These are phyloP conservation scores for Folsomia manolachei DNA, from an alignment of 2,888 invertebrate genomes.

Conservation along the genomic window DNA sequence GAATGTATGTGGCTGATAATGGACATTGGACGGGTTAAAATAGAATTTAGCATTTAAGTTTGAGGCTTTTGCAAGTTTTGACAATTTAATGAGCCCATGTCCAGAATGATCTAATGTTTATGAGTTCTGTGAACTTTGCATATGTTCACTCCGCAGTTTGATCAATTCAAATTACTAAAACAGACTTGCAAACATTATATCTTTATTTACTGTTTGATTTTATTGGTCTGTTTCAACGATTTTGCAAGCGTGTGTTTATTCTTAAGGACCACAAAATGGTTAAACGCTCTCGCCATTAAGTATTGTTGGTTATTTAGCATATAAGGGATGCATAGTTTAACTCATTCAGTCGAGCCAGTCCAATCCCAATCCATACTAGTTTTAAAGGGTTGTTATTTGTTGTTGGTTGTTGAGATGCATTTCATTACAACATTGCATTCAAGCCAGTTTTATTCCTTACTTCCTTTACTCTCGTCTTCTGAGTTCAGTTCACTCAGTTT, in stretches of 20 bases:
- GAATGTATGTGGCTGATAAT: too few species aligned
- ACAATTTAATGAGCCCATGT: not conserved
- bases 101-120: not conserved
- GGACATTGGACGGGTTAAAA: too few species aligned
- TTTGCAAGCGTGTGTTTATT: too few species aligned
- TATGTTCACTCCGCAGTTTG: not conserved
- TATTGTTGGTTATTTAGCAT: too few species aligned
- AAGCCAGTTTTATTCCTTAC: not conserved
- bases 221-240: too few species aligned
- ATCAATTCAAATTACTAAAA: not conserved
- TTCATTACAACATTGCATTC: too few species aligned
- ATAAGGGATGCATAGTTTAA: too few species aligned
- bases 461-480: not conserved
- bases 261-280: too few species aligned
- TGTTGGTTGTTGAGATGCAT: not conserved
- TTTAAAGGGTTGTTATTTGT: not conserved
- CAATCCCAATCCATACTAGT: not conserved
- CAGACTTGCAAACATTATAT: not conserved
- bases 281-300: too few species aligned
- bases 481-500: not conserved
- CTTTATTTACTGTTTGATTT: too few species aligned
- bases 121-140: not conserved
- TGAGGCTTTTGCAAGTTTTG: not conserved
- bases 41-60: too few species aligned
- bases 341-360: not conserved